Conservation (phyloP, 2,888 invertebrate species). For the Morpho achilles region DNA sequence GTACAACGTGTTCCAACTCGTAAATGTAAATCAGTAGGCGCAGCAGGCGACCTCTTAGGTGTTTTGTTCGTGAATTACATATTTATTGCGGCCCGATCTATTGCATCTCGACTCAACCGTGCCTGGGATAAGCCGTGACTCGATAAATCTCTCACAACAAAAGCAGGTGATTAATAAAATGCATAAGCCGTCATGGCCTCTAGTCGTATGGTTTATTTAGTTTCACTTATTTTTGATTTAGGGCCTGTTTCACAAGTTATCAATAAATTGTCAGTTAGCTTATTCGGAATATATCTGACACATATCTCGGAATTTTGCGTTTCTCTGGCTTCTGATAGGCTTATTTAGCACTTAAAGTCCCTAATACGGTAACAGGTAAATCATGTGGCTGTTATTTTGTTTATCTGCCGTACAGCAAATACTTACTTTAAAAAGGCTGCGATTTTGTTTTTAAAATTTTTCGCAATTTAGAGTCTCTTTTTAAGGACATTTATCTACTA, state of each 20-base stretch:
- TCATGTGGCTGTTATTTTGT: no score
- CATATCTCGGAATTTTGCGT: no score
- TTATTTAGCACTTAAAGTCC: no score
- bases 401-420: no score
- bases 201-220: slow-evolving; percentile 5
- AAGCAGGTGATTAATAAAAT: slow-evolving; percentile 19
- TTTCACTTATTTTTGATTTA: slow-evolving; percentile 6
- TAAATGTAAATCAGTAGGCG: slow-evolving; percentile 67
- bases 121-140: slow-evolving; percentile 21
- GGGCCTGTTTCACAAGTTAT: no score
- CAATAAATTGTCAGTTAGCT: no score
- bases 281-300: no score
- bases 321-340: no score
- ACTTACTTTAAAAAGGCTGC: background rate
- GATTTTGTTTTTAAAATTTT: no score
- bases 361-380: no score
- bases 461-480: no score
- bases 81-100: slow-evolving; percentile 54
- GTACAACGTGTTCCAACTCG: slow-evolving; percentile 49
- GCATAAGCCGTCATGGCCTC: slow-evolving; percentile 11
- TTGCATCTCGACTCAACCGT: slow-evolving; percentile 33
- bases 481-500: no score
- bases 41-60: slow-evolving; percentile 71
- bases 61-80: slow-evolving; percentile 64
- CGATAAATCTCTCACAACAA: slow-evolving; percentile 24